Evolutionary conservation across 2,888 invertebrate species (phyloP).

Genomic region (Acrobasis suavella): DNA sequence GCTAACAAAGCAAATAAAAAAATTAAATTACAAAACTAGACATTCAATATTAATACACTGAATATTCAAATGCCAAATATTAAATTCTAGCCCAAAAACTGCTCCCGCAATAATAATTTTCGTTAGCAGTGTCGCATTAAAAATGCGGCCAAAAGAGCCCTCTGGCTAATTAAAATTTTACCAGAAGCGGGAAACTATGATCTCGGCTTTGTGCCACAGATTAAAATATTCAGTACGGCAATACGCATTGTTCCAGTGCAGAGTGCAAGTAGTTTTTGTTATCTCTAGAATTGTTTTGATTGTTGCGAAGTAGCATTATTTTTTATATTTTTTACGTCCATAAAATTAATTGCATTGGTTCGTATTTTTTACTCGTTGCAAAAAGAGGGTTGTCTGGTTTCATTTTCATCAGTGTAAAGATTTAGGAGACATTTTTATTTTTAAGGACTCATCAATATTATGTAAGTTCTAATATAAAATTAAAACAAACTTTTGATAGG

Average conservation of each 20-base stretch:
- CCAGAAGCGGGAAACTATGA: constrained; percentile 34
- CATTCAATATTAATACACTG: not conserved
- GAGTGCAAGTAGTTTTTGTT: too few relatives aligned
- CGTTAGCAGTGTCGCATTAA: constrained; percentile 44
- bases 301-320: too few relatives aligned
- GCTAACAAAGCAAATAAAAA: not conserved
- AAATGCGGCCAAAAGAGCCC: constrained; percentile 42
- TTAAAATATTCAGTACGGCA: constrained; percentile 20
- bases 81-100: not conserved
- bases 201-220: constrained; percentile 25
- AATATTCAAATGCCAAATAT: constrained; percentile 18
- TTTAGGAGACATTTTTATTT: too few relatives aligned
- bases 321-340: too few relatives aligned
- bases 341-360: too few relatives aligned
- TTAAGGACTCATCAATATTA: too few relatives aligned
- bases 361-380: too few relatives aligned
- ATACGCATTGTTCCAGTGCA: not conserved
- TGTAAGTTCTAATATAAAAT: too few relatives aligned
- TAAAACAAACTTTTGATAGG: too few relatives aligned
- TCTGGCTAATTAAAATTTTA: constrained; percentile 54
- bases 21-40: constrained; percentile 5
- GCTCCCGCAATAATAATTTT: constrained; percentile 39
- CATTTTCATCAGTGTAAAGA: too few relatives aligned
- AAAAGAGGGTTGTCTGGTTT: too few relatives aligned
- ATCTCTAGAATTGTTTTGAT: too few relatives aligned